Base-by-base conservation (phyloP, 2,888 invertebrate species). In the Vannuccia rotundouncinata region DNA sequence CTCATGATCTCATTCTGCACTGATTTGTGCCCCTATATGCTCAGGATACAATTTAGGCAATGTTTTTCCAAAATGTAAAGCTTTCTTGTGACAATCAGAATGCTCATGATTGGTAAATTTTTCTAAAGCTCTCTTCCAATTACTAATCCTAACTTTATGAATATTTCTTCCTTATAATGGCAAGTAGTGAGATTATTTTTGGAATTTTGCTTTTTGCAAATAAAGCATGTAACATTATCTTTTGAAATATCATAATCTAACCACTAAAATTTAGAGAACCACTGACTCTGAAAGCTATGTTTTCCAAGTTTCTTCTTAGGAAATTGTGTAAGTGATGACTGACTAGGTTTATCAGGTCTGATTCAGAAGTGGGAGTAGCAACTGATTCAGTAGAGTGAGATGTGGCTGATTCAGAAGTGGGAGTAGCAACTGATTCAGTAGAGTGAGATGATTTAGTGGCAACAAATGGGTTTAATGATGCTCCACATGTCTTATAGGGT, bases 11-110 rank as follows among this genome's bases (percentile, higher is more conserved):
- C 66, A 27, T 66, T 66, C 66, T 66, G 66, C 66, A 66, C 66
- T 66, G 66, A 66, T 17, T 66, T 66, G 66, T 66, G 66, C 66
- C 22, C 66, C 66, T 66, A 66, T 66, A 66, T 66, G 66, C 66
- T 27, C 66, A 66, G 66, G 66, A 66, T 66, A 66, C 66, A 66
- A 66, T 66, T 45, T 45, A 45, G 45, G 45, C 17, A 45, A 45
- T 45, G 45, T 45, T 45, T 45, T 45, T 45, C 17, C 45, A 45
- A 45, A 45, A 45, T 45, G 45, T 17, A 45, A 10, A 45, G 45
- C 45, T 17, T 5, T 45, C 45, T 45, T 45, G 45, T 45, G 45
- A 45, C 45, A 45, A 45, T 45, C 17, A 17, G 45, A 45, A 45
- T 17, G 45, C 45, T 45, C 45, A 45, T 45, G 45, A 45, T 45